These are phyloP conservation scores for Sphaeramia orbicularis DNA, from an alignment of 2,797 vertebrate genomes.

Conservation along the genomic window DNA sequence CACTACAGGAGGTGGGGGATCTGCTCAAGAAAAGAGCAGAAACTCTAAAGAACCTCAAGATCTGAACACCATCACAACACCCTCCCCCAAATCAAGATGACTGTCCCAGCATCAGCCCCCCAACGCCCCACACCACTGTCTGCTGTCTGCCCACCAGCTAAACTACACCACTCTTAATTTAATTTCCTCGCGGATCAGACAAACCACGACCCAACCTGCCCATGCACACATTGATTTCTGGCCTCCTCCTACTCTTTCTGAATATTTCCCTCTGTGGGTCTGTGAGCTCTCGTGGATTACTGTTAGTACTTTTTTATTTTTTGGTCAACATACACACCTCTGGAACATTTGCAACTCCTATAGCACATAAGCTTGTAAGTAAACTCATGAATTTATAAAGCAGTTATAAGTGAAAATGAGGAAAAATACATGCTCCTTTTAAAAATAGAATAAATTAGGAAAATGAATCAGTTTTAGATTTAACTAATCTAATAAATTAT, in stretches of 20 bases:
- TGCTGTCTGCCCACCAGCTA: slow-evolving; percentile 38
- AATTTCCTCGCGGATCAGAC: not conserved
- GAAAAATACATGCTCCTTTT: slow-evolving; percentile 23
- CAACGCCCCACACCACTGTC: slow-evolving; percentile 2
- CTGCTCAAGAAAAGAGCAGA: slow-evolving; percentile 96
- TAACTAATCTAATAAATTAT: slow-evolving; percentile 92
- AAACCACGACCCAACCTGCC: slow-evolving; percentile 8
- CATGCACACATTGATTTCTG: slow-evolving; percentile 5
- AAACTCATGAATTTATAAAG: slow-evolving; percentile 55
- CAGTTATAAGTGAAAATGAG: slow-evolving; percentile 26
- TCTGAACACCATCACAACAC: slow-evolving; percentile 79
- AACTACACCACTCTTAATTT: slow-evolving; percentile 7
- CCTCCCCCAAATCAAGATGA: slow-evolving; percentile 80
- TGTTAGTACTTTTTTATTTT: not conserved
- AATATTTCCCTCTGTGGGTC: slow-evolving; percentile 33
- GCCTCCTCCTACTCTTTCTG: slow-evolving; percentile 20
- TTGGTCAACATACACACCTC: slow-evolving; percentile 32
- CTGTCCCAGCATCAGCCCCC: slow-evolving; percentile 45
- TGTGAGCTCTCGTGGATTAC: slow-evolving; percentile 62
- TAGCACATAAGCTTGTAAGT: slow-evolving; percentile 64
- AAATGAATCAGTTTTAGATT: slow-evolving; percentile 82
- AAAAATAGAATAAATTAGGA: slow-evolving; percentile 61
- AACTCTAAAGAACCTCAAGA: slow-evolving; percentile 94
- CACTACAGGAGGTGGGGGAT: slow-evolving; percentile 94
- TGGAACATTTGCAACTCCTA: slow-evolving; percentile 57